Evolutionary conservation across 2,113 vertebrate species (phyloP), one percentile per base, ranked within the genome.

Genomic region (Leptobrachium ailaonicum): DNA sequence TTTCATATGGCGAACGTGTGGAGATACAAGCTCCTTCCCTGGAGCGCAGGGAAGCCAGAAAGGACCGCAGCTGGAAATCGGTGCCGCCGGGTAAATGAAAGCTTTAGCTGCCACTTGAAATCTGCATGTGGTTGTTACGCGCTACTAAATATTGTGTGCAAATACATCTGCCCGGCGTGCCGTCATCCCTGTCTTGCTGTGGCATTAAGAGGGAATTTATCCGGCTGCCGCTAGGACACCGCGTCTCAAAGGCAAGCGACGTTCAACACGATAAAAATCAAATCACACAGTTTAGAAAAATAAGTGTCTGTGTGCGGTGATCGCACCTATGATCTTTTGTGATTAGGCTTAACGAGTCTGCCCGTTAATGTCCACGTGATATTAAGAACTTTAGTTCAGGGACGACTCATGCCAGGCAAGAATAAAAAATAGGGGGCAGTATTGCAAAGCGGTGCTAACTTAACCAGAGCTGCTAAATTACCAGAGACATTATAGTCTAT

Each of bases 51-150:
- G 47, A 47, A 10, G 2, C 40, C 2, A 20, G 8, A 56, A 62
- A 12, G 12, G 76, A 41, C 11, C 75, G n/a, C 75, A 68, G 64
- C 75, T 79, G 77, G 68, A 41, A 63, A 2, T 40, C 4, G 58
- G 11, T 8, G 67, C 41, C 20, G 58, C 47, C 12, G 77, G 77
- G 58, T 14, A 79, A 72, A 66, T n/a, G 44, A 71, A 78, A 79
- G 68, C 69, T 14, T 45, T 47, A 2, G 20, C 60, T 56, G 14
- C 41, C 60, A 56, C 70, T 72, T 7, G 32, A 71, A 53, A 79
- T 53, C 76, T 71, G 58, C 69, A 63, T 72, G 69, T 42, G 40
- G 13, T 56, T 50, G 54, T 72, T 71, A n/a, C 44, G 41, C 44
- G 54, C 69, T 44, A 54, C 44, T 2, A 72, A 20, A 66, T 20